phyloP scores from a whole-genome alignment of 1,140 invertebrate genomes.

The Heliconius melpomene region DNA sequence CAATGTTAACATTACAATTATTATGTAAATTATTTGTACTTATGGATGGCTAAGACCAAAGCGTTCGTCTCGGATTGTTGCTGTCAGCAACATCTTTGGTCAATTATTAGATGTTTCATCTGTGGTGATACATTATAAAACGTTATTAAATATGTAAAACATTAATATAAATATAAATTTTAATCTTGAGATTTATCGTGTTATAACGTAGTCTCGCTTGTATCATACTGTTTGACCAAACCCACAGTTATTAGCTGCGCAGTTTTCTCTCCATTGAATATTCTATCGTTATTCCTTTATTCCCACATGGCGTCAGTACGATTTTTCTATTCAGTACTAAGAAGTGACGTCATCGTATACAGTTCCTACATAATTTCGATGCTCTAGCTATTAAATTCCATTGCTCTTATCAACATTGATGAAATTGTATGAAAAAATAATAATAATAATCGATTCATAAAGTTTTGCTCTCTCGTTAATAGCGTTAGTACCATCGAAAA shows the following conservation, averaged over 20 bases:
- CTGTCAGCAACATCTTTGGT: slow-evolving; percentile 78
- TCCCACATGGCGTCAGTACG: slow-evolving; percentile 17
- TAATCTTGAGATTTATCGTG: slow-evolving; percentile 54
- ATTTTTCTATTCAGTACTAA: slow-evolving; percentile 17
- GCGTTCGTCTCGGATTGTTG: slow-evolving; percentile 71
- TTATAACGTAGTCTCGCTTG: slow-evolving; percentile 20
- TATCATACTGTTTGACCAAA: slow-evolving; percentile 13
- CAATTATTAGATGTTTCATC: slow-evolving; percentile 78
- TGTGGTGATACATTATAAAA: slow-evolving; percentile 62
- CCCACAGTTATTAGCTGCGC: slow-evolving; percentile 28
- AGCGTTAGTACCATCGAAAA: slow-evolving; percentile 76
- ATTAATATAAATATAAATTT: slow-evolving; percentile 60
- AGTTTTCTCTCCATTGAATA: slow-evolving; percentile 12
- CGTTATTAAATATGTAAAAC: slow-evolving; percentile 59
- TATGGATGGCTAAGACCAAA: slow-evolving; percentile 73
- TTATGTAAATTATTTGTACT: slow-evolving; percentile 57
- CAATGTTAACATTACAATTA: slow-evolving; percentile 41
- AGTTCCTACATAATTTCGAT: slow-evolving; percentile 69
- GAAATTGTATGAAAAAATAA: slow-evolving; percentile 49
- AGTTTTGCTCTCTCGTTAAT: slow-evolving; percentile 77
- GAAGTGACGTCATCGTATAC: slow-evolving; percentile 46
- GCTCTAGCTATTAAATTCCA: slow-evolving; percentile 49
- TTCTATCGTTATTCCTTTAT: background rate
- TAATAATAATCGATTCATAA: slow-evolving; percentile 53
- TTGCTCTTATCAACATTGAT: slow-evolving; percentile 58